These are phyloP conservation scores for Temnothorax ravouxi DNA, from an alignment of 2,888 invertebrate genomes.

Conservation along the genomic window DNA sequence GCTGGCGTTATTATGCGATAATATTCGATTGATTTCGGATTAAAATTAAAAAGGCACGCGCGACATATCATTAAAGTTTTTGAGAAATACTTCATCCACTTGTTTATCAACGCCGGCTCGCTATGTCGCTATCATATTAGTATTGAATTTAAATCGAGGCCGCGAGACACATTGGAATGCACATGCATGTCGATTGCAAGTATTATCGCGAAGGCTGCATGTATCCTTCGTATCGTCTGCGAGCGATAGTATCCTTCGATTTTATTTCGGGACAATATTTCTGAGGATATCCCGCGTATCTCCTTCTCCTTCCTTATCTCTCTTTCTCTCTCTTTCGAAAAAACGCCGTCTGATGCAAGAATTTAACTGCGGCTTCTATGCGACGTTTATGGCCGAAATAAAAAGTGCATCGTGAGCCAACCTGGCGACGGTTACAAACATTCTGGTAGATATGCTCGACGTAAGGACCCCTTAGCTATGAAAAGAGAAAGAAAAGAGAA, in stretches of 20 bases:
- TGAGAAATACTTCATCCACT: not conserved
- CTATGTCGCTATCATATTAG: constrained; percentile 26
- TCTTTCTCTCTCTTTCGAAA: not conserved
- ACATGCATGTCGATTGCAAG: constrained; percentile 11
- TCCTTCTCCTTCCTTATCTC: not conserved
- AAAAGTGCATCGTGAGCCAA: constrained; percentile 60
- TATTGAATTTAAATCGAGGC: constrained; percentile 42
- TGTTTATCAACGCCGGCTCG: constrained; percentile 7
- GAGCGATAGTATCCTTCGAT: constrained; percentile 41
- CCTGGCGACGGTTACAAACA: constrained; percentile 47
- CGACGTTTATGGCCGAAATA: constrained; percentile 60
- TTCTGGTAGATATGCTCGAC: constrained; percentile 22
- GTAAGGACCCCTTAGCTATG: constrained; percentile 8
- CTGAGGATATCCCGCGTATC: constrained; percentile 27
- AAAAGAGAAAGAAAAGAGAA: constrained; percentile 9
- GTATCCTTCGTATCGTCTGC: constrained; percentile 11
- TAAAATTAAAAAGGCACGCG: not conserved
- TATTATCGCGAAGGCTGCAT: constrained; percentile 32
- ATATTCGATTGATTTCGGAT: not conserved
- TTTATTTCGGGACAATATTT: constrained; percentile 40
- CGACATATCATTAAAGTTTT: not conserved
- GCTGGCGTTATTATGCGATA: not conserved
- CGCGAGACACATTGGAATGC: constrained; percentile 19
- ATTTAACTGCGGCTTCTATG: constrained; percentile 54
- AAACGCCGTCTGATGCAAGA: constrained; percentile 19